Conservation (phyloP, 2,113 vertebrate genomes). For the Oryzias melastigma region DNA sequence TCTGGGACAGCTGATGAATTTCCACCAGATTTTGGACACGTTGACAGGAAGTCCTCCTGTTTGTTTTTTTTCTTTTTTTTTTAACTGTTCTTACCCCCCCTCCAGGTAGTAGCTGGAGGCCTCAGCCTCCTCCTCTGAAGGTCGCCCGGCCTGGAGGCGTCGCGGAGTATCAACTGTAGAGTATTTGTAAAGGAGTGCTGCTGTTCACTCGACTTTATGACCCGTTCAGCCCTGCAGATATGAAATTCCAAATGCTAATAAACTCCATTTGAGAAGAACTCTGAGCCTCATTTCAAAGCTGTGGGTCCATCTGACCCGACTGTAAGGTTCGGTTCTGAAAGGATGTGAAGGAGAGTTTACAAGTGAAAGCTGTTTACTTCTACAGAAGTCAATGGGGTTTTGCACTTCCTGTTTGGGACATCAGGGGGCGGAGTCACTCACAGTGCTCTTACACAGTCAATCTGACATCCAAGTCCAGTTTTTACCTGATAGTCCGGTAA, state of each 20-base stretch:
- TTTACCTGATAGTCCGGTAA: too few relatives aligned
- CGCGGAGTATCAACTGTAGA: conserved; percentile 34
- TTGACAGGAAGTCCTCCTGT: too few relatives aligned
- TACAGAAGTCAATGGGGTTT: too few relatives aligned
- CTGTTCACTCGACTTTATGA: conserved; percentile 47
- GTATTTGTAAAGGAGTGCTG: conserved; percentile 37
- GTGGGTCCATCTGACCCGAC: too few relatives aligned
- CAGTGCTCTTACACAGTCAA: too few relatives aligned
- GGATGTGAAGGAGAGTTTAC: too few relatives aligned
- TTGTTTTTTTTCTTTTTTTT: conserved; percentile 9
- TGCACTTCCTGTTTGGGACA: too few relatives aligned
- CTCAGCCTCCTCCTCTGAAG: neutral
- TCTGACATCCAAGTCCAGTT: too few relatives aligned
- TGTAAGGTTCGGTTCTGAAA: too few relatives aligned
- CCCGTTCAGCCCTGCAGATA: conserved; percentile 53
- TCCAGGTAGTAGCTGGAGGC: conserved; percentile 24
- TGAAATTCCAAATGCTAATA: conserved; percentile 55
- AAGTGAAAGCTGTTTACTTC: too few relatives aligned
- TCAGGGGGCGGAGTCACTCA: too few relatives aligned
- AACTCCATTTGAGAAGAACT: conserved; percentile 54
- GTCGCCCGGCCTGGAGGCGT: conserved; percentile 5
- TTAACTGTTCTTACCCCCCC: conserved; percentile 26
- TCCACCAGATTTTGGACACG: too few relatives aligned
- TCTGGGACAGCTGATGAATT: conserved; percentile 22
- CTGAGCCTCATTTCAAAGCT: neutral